Evolutionary conservation across 2,888 invertebrate genomes (phyloP), one percentile per base, ranked within the genome.

Genomic region (Morinoia aosen): DNA sequence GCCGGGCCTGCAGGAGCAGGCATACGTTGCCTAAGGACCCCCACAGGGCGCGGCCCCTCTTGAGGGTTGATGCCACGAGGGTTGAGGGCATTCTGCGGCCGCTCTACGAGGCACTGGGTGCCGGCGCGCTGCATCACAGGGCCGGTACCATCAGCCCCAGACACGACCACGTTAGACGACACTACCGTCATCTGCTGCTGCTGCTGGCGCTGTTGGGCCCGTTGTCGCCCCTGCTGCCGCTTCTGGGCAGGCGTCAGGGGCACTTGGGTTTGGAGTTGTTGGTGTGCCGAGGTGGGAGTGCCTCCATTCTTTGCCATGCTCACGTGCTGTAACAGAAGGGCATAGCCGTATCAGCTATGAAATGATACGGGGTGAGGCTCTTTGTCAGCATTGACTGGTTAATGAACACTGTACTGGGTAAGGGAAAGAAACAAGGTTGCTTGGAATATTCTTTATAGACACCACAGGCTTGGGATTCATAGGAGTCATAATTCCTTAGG

Each of bases 161-260:
- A 93, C 57, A 56, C 93, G 5, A 11, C 91, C n/a, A 19, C 39
- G 25, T 14, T 48, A 40, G 91, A 19, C 2, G 56, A 40, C 91
- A 93, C 56, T 16, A 39, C 56, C 39, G 40, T 93, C 39, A 90
- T 90, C 90, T 90, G 90, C 64, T 64, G 64, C 64, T 76, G 76
- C 33, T 76, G 76, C 33, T 76, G 76, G 76, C 76, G 76, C 25
- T 76, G 76, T 48, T 90, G 90, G 3, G 40, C 12, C 16, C 90
- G 93, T 48, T 91, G 91, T 48, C 93, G 56, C 11, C 57, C 57
- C 33, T 93, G 93, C 57, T 93, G 93, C 11, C 93, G 93, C 93
- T 93, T 93, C 19, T 93, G 93, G 25, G 93, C 93, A 14, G 93
- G 93, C 57, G 93, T 93, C 58, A 93, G 56, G 10, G 93, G 93